Evolutionary conservation across 2,113 vertebrate species (phyloP), one percentile per base, ranked within the genome.

Genomic region (Paradisaea rubra): DNA sequence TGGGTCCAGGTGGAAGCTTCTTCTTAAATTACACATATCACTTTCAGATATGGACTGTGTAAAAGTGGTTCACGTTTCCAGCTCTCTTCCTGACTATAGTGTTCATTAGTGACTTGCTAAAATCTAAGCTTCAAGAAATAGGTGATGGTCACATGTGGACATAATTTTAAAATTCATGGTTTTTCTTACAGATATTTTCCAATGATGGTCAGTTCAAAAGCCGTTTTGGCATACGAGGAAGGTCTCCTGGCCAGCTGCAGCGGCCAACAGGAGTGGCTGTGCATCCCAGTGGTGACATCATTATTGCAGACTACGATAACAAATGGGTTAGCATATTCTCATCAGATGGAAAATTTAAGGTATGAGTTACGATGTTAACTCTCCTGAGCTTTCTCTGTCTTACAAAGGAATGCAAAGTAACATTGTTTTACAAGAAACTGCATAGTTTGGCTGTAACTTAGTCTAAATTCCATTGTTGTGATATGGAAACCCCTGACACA

Each of bases 291-390:
- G 99, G 99, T 73, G 99, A 99, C 97, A 99, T 99, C 89, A 99
- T 99, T 94, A 99, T 99, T 35, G 99, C 99, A 7, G 99, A 99
- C 96, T 99, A 99, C 18, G 99, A 99, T 96, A 99, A 99, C 96
- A 99, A 99, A 90, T 99, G 99, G 99, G 99, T 99, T 97, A 99
- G 99, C 99, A 99, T 99, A 96, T 99, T 99, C 95, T 99, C 99
- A 54, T 98, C 98, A 9, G 99, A 99, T 66, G 99, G 99, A 60
- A 99, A 99, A 96, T 99, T 99, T 97, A 99, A 99, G 98, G 99
- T 99, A 96, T 27, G 90, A 52, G 15, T 50, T 82, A 81, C 41
- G 28, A 53, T 22, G 30, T 69, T 61, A 77, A 78, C 35, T 71
- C 79, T 41, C 19, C 23, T 28, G 54, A 45, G 88, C 42, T 49